Conservation (phyloP, 2,888 invertebrate species). For the Calameuta pallipes region DNA sequence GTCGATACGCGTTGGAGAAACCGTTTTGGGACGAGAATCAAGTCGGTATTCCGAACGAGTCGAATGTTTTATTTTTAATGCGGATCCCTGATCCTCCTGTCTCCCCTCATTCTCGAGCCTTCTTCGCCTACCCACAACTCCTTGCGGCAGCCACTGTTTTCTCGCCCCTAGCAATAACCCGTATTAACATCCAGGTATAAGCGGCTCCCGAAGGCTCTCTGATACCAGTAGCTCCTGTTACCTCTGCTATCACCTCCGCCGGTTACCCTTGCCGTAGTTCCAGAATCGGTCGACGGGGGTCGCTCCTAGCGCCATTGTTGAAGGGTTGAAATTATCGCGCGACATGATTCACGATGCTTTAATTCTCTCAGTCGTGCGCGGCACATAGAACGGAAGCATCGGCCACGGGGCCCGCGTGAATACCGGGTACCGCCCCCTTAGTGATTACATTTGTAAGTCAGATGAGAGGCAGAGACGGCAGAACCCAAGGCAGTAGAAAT, state of each 20-base stretch:
- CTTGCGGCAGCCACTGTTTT: background rate
- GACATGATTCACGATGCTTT: background rate
- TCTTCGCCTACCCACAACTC: background rate
- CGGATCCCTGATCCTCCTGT: background rate
- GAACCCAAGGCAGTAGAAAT: constrained; percentile 13
- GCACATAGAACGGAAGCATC: constrained; percentile 16
- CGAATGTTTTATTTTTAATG: background rate
- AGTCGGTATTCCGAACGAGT: background rate
- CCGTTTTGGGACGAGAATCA: background rate
- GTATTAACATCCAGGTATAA: background rate
- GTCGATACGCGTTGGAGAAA: background rate
- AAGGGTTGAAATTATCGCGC: background rate
- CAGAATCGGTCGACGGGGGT: background rate
- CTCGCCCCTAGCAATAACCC: background rate
- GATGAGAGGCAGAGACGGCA: constrained; percentile 48
- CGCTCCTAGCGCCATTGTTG: background rate
- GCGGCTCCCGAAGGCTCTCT: background rate
- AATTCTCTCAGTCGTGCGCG: background rate
- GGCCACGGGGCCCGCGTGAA: constrained; percentile 30
- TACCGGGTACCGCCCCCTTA: constrained; percentile 51
- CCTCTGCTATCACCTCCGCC: too few relatives aligned
- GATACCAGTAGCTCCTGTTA: too few relatives aligned
- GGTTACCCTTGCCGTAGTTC: background rate
- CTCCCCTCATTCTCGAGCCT: background rate
- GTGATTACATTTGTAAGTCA: constrained; percentile 63